Evolutionary conservation across 2,888 invertebrate genomes (phyloP).

Genomic region (Patella ulyssiponensis): DNA sequence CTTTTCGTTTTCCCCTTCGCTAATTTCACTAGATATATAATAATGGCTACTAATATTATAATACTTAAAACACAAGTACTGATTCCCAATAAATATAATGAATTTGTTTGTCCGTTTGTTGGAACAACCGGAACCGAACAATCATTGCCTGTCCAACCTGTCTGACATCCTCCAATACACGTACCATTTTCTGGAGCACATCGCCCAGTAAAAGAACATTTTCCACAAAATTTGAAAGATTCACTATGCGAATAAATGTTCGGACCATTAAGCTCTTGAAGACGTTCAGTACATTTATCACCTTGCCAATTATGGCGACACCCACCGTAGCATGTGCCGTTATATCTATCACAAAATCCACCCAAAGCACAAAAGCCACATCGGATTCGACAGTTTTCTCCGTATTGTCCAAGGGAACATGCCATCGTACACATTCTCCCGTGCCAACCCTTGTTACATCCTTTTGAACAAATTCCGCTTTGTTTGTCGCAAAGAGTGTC

Average conservation of each 20-base stretch:
- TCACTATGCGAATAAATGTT: not conserved
- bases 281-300: not conserved
- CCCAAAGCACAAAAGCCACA: constrained; percentile 12
- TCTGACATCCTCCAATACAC: not conserved
- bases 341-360: not conserved
- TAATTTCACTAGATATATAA: not conserved
- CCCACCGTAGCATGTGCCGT: not conserved
- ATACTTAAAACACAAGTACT: constrained; percentile 3
- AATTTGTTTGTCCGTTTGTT: not conserved
- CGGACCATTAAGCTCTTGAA: not conserved
- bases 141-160: not conserved
- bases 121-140: not conserved
- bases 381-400: constrained; percentile 7
- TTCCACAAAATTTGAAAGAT: not conserved
- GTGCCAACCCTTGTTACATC: not conserved
- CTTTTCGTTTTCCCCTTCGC: too few species aligned
- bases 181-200: not conserved
- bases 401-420: not conserved
- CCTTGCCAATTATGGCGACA: not conserved
- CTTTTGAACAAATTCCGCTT: not conserved
- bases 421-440: not conserved
- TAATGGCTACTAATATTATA: not conserved
- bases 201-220: not conserved
- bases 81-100: not conserved
- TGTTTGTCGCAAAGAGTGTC: not conserved